Evolutionary conservation across 2,888 invertebrate genomes (phyloP), one percentile per base, ranked within the genome.

Genomic region (Callinectes sapidus): DNA sequence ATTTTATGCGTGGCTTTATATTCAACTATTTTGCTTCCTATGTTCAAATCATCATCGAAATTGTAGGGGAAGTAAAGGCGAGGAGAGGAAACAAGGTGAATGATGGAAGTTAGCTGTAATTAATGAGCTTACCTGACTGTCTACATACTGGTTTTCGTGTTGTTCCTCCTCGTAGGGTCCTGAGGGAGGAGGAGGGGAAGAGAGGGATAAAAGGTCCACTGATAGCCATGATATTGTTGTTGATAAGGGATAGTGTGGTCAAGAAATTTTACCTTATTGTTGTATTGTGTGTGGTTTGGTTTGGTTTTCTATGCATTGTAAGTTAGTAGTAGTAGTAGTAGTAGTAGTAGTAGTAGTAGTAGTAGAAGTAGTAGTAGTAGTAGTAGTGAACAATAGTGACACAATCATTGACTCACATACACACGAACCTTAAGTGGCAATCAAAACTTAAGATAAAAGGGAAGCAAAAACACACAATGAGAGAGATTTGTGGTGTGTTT

Each of bases 151-250:
- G 18, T 42, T 86, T 28, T 91, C 87, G 23, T 39, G 42, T 16
- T 61, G 35, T 23, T 87, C 90, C 35, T 91, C 87, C 13, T 91
- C 90, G 28, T 90, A 90, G 6, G 85, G 18, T 28, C 85, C 90
- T 85, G 85, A 39, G 81, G 81, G 35, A 35, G 81, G 32, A 16
- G 35, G 81, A 16, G 81, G 32, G 81, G 14, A 35, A n/a, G 48
- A 48, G 48, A 48, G 48, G 55, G 18, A 23, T 61, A 3, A 61
- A 5, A 48, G 0, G 48, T 0, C 3, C 48, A 48, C 10, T 48
- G 48, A 48, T 48, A 48, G 48, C 48, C 48, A 48, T 48, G 48
- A 48, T 48, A 61, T 18, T 61, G 61, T 61, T 16, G 23, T 18
- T 10, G 71, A 71, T n/a, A 71, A 66, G n/a, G 66, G 18, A 2